Evolutionary conservation across 2,113 vertebrate species (phyloP), one percentile per base, ranked within the genome.

Genomic region (Morphnarchus princeps): DNA sequence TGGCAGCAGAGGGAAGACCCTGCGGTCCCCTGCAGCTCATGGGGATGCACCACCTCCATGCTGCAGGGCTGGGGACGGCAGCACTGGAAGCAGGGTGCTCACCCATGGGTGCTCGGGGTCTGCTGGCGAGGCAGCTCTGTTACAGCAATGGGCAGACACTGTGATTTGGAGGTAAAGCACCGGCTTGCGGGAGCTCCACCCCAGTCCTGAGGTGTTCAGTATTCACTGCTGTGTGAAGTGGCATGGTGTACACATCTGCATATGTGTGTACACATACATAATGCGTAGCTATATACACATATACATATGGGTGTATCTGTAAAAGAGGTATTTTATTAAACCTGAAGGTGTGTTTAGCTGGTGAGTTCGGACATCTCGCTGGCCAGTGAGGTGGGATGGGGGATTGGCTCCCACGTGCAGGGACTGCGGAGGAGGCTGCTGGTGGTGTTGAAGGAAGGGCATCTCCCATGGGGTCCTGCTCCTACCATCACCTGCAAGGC

Each of bases 201-300:
- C 18, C 43, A n/a, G 54, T 36, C 71, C 76, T 3, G 45, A 28
- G 87, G n/a, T 2, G 6, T 7, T 55, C 0, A 5, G 78, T 4
- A 4, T 0, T 50, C 25, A 7, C 34, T 29, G 66, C 25, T 10
- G 54, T 7, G 50, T 7, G 54, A 20, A 0, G 18, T 45, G 47
- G 69, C 6, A 6, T 1, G 26, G 32, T 65, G 47, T 14, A 9
- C 29, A 16, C 15, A 1, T 6, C 4, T 1, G 5, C 29, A 4
- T 24, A 0, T 1, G 40, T 24, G 62, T 28, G 52, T 7, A 7
- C 32, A 28, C 3, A 3, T 0, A 6, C 0, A 0, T 2, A 3
- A 24, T 3, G 1, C 0, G 1, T 3, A 6, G 6, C 80, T 61
- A 6, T 38, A 26, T 8, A 57, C 80, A 57, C 18, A 3, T 2